A percentile compares a stretch with the other conserved stretches of the same genome.
Evolutionary conservation across 2,797 vertebrate species (phyloP).

Genomic region (Crocodylus rhombifer): DNA sequence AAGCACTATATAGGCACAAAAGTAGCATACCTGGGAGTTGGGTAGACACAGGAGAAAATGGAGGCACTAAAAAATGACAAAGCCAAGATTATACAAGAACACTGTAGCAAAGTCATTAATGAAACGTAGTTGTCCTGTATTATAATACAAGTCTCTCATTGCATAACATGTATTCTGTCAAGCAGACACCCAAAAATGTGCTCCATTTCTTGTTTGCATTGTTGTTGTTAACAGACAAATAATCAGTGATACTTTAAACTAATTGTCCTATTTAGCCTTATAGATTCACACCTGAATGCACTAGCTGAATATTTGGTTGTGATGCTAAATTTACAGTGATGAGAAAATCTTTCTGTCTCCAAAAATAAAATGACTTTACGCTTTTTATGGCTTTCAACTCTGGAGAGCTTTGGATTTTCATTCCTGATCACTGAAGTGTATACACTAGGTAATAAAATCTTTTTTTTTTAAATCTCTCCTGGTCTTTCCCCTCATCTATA

Average conservation of each 20-base stretch:
- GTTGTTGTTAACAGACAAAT: neutral
- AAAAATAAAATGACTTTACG: neutral
- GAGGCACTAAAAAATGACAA: slow-evolving; percentile 28
- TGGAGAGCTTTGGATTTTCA: slow-evolving; percentile 29
- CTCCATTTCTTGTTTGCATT: neutral
- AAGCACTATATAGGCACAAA: slow-evolving; percentile 16
- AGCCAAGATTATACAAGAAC: neutral
- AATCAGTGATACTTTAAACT: neutral
- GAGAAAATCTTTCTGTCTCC: neutral
- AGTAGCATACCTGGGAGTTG: neutral
- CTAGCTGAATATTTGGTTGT: neutral
- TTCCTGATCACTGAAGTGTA: slow-evolving; percentile 13
- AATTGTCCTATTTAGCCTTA: neutral
- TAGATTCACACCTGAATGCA: neutral
- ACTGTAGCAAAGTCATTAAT: neutral
- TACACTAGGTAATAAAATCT: neutral
- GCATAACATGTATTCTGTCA: neutral
- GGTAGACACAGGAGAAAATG: neutral
- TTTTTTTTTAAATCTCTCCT: neutral
- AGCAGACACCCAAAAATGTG: neutral
- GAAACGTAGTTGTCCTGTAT: neutral
- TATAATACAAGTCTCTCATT: neutral
- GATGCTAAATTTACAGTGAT: neutral
- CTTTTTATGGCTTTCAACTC: neutral
- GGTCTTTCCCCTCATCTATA: neutral